Percentiles rank a stretch among this genome's conserved stretches.
Conservation (phyloP, 92 coral and sea anemone genomes). For the Paragorgia papillata region DNA sequence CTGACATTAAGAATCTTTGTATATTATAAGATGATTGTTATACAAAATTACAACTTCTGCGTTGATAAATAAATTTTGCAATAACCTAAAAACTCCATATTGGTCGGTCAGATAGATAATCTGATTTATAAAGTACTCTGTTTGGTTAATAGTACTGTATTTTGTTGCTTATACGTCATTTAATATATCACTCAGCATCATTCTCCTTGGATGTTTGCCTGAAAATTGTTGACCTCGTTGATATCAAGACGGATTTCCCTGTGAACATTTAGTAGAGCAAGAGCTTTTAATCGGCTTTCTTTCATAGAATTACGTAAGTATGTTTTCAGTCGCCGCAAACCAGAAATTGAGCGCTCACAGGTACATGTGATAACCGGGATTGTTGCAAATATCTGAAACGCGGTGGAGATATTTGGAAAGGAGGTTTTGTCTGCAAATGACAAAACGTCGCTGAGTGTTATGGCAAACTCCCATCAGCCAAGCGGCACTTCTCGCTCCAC, state of each 20-base stretch:
- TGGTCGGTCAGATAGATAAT: too few species aligned
- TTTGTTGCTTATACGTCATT: not conserved
- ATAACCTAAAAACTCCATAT: too few species aligned
- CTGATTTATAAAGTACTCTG: too few species aligned
- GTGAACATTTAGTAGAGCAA: not conserved
- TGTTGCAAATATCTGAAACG: constrained; percentile 12
- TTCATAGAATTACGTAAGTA: not conserved
- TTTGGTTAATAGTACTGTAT: too few species aligned
- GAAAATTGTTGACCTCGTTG: not conserved
- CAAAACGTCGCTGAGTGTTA: constrained; percentile 6
- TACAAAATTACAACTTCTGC: too few species aligned
- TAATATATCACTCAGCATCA: not conserved
- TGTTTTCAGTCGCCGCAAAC: not conserved
- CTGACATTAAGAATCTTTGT: too few species aligned
- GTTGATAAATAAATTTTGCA: too few species aligned
- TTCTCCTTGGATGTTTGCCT: not conserved
- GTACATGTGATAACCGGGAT: constrained; percentile 15
- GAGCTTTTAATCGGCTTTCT: not conserved
- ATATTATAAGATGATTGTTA: too few species aligned
- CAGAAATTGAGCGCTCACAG: constrained; percentile 16
- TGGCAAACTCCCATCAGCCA: not conserved
- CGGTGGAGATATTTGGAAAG: constrained; percentile 14
- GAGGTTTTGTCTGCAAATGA: not conserved
- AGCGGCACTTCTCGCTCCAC: not conserved
- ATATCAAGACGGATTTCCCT: constrained; percentile 1